Conservation (phyloP, 2,888 invertebrate genomes). For the Thelaira solivaga region DNA sequence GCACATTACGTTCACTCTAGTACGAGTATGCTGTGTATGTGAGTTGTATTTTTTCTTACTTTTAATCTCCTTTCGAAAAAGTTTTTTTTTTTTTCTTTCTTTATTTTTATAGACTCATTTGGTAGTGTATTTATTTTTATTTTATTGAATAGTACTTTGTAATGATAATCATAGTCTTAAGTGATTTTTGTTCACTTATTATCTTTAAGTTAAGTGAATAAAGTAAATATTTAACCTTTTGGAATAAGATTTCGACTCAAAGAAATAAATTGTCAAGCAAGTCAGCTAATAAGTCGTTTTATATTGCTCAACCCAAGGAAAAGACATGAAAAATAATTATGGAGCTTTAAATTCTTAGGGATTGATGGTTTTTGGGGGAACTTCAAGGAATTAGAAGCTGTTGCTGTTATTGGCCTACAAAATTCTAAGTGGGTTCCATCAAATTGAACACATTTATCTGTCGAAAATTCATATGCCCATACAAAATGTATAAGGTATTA, state of each 20-base stretch:
- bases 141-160: constrained; percentile 63
- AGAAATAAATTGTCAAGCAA: too few species aligned
- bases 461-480: too few species aligned
- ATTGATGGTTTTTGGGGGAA: too few species aligned
- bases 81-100: constrained; percentile 28
- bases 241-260: neutral
- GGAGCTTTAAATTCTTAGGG: too few species aligned
- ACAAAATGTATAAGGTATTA: too few species aligned
- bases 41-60: constrained; percentile 8
- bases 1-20: neutral
- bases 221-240: neutral
- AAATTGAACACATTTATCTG: too few species aligned
- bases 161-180: constrained; percentile 73
- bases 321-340: too few species aligned
- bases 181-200: constrained; percentile 66
- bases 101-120: constrained; percentile 32
- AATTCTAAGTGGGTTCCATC: too few species aligned
- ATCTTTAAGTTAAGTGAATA: neutral
- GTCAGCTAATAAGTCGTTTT: too few species aligned
- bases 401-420: too few species aligned
- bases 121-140: constrained; percentile 59
- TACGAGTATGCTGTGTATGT: neutral
- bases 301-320: too few species aligned
- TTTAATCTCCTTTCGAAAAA: constrained; percentile 56
- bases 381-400: too few species aligned